Evolutionary conservation across 2,797 vertebrate species (phyloP).

Genomic region (Falco novaeseelandiae): DNA sequence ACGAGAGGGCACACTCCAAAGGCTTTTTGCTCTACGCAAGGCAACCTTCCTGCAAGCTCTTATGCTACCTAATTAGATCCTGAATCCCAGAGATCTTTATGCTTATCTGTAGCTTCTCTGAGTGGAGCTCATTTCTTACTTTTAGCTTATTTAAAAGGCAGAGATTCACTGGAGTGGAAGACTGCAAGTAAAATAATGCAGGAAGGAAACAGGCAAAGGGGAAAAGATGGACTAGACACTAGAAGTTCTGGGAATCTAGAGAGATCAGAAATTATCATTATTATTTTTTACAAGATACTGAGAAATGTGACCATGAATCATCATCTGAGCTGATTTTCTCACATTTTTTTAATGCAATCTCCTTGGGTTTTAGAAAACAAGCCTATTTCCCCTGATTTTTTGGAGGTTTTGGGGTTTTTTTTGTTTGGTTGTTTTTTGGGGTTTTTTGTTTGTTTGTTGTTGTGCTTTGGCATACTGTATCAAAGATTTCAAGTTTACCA

Average conservation of each 20-base stretch:
- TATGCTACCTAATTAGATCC: conserved; percentile 43
- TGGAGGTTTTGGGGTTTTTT: neutral
- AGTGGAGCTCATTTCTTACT: conserved; percentile 20
- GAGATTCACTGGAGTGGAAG: neutral
- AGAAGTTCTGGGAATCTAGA: neutral
- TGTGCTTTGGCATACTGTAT: neutral
- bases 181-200: neutral
- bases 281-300: conserved; percentile 23
- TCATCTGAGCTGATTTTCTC: conserved; percentile 58
- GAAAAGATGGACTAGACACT: neutral
- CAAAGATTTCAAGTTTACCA: conserved; percentile 26
- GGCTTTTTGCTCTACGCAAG: conserved; percentile 54
- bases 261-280: conserved; percentile 9
- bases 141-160: conserved; percentile 17
- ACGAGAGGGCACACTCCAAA: conserved; percentile 82
- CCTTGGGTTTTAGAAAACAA: conserved; percentile 48
- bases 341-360: conserved; percentile 27
- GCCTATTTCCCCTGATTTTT: neutral
- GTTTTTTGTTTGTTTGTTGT: neutral
- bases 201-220: neutral
- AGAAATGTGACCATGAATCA: conserved; percentile 74
- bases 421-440: neutral
- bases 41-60: conserved; percentile 20
- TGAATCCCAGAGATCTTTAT: conserved; percentile 18
- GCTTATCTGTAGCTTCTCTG: conserved; percentile 39